Percentiles rank a stretch among this genome's conserved stretches.
Conservation (phyloP, 2,888 invertebrate species). For the Drosophila limbata region DNA sequence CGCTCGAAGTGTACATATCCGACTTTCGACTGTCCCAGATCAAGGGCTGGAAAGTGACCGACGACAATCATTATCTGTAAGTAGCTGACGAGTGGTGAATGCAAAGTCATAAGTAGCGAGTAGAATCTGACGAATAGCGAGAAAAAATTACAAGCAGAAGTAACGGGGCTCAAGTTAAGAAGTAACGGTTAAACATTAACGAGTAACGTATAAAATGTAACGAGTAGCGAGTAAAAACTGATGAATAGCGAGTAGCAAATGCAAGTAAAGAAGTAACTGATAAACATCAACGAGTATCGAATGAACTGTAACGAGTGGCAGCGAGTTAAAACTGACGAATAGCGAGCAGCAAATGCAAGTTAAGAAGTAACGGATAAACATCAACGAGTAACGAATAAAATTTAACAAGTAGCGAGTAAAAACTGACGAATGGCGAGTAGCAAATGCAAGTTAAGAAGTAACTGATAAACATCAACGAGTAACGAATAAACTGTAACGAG, state of each 20-base stretch:
- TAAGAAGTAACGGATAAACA: too few relatives aligned
- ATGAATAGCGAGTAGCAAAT: background rate
- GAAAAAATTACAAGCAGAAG: too few relatives aligned
- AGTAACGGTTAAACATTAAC: background rate
- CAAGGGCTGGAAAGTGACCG: slow-evolving; percentile 96
- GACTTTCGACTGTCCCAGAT: slow-evolving; percentile 96
- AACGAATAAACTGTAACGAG: too few relatives aligned
- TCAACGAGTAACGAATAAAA: background rate
- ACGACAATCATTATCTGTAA: slow-evolving; percentile 88
- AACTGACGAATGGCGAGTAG: background rate
- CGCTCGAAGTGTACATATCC: slow-evolving; percentile 94
- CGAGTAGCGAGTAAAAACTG: background rate
- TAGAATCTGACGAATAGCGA: background rate
- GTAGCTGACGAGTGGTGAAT: slow-evolving; percentile 28
- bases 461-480: too few relatives aligned
- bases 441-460: background rate
- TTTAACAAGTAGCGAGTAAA: background rate
- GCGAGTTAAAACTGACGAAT: too few relatives aligned
- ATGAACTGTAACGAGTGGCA: too few relatives aligned
- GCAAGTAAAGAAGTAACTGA: background rate
- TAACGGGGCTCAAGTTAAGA: too few relatives aligned
- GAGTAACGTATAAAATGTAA: background rate
- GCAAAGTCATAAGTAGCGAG: background rate
- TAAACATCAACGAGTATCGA: too few relatives aligned
- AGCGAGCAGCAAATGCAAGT: too few relatives aligned